Percentiles rank a stretch among this genome's conserved stretches.
Evolutionary conservation across 2,888 invertebrate genomes (phyloP).

Genomic region (Cotesia congregata): DNA sequence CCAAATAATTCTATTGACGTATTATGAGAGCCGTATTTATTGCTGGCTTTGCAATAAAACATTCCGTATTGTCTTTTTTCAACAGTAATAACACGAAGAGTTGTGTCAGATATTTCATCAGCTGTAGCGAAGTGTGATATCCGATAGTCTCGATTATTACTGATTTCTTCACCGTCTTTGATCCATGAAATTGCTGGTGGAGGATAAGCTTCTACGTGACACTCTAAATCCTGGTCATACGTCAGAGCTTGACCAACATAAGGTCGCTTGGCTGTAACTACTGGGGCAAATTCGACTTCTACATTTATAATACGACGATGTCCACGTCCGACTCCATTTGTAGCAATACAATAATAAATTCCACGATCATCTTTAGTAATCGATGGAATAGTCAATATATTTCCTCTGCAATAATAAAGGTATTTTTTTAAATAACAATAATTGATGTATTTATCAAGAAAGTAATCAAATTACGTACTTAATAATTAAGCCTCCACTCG

Average conservation of each 20-base stretch:
- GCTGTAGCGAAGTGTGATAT: conserved; percentile 93
- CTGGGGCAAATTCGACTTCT: conserved; percentile 91
- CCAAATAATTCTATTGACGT: conserved; percentile 87
- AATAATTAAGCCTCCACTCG: conserved; percentile 89
- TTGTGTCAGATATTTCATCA: conserved; percentile 93
- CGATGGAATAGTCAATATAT: conserved; percentile 81
- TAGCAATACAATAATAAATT: conserved; percentile 94
- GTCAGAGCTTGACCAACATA: conserved; percentile 89
- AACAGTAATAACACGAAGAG: conserved; percentile 88
- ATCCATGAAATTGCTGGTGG: conserved; percentile 94
- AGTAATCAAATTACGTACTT: conserved; percentile 67
- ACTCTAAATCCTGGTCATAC: conserved; percentile 95
- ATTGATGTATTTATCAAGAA: conserved; percentile 19
- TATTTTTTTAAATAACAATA: background rate
- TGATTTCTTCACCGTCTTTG: conserved; percentile 85
- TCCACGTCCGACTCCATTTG: conserved; percentile 90
- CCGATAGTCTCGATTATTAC: conserved; percentile 92
- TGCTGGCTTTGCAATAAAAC: conserved; percentile 89
- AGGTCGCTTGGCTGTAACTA: conserved; percentile 86
- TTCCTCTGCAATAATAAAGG: conserved; percentile 75
- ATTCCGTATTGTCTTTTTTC: conserved; percentile 91
- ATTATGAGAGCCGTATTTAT: conserved; percentile 86
- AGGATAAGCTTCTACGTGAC: conserved; percentile 95
- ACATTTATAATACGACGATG: conserved; percentile 88
- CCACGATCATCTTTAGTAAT: conserved; percentile 92